Evolutionary conservation across 2,888 invertebrate genomes (phyloP), one percentile per base, ranked within the genome.

Genomic region (Rhopalosiphum nymphaeae): DNA sequence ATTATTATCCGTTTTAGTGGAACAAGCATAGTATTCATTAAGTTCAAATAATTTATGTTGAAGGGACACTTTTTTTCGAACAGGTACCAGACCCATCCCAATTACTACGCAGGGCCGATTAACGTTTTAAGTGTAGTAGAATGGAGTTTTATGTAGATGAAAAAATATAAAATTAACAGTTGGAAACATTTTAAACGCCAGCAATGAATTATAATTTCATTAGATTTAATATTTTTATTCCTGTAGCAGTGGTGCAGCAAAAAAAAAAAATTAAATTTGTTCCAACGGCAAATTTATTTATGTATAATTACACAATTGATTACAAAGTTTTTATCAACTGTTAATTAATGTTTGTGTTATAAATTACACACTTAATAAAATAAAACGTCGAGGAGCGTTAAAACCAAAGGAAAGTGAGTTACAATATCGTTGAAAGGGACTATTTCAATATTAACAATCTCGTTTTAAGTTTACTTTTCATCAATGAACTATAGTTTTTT

Each of bases 321-420:
- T 89, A 89, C 11, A 36, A 78, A 36, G 78, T 89, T 89, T 89
- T 56, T 89, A 89, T 89, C 56, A 56, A 42, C 26, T 56, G 42
- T 89, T 89, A 56, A 85, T 89, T 44, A 57, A 56, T 89, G 89
- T 89, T 89, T 89, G 85, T 57, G 89, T 89, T 56, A 57, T 89
- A 89, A 89, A 89, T 89, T 89, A 44, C 29, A 61, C 57, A n/a
- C 61, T 36, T 42, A 36, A 88, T 53, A 21, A 44, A 61, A 89
- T 44, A 61, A 89, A 89, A 44, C 61, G 44, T 9, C n/a, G 57
- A 57, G 36, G 21, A 21, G 36, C 36, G 67, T 36, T 42, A 21
- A 78, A 36, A 36, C 78, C 21, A 78, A 36, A 78, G 9, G 78
- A n/a, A 42, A 57, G 44, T 16, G 56, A 29, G 21, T 21, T 36